A percentile compares a stretch with the other conserved stretches of the same genome.
Evolutionary conservation across 2,113 vertebrate genomes (phyloP).

Genomic region (Lonchura striata): DNA sequence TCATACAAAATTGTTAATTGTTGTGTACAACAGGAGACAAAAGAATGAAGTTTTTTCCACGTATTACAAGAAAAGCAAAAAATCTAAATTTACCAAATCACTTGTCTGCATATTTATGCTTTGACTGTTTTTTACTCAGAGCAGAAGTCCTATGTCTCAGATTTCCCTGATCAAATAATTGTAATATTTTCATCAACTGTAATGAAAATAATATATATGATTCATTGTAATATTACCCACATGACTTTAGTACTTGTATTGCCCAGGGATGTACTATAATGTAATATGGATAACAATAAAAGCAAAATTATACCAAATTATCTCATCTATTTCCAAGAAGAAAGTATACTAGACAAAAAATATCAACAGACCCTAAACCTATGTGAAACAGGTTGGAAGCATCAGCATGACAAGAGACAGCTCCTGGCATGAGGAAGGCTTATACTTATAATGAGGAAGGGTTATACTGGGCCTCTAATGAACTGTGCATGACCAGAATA

Average conservation of each 20-base stretch:
- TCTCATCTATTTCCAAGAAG: slow-evolving; percentile 44
- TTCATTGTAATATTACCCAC: not conserved
- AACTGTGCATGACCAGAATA: not conserved
- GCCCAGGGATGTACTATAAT: not conserved
- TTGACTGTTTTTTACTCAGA: not conserved
- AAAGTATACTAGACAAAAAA: not conserved
- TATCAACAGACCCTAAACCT: not conserved
- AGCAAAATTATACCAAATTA: not conserved
- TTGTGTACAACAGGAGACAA: not conserved
- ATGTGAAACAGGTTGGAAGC: not conserved
- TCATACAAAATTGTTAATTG: not conserved
- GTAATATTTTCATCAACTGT: not conserved
- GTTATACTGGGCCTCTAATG: not conserved
- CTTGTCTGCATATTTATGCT: not conserved
- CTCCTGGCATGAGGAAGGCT: not conserved
- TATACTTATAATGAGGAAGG: too few relatives aligned
- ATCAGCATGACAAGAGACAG: not conserved
- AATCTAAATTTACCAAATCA: not conserved
- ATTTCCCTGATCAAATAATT: not conserved
- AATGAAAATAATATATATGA: not conserved
- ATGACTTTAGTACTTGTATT: slow-evolving; percentile 2
- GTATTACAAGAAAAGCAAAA: not conserved
- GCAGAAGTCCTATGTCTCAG: not conserved
- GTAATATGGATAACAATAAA: not conserved
- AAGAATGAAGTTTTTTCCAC: not conserved